Evolutionary conservation across 1,140 invertebrate species (phyloP).

Genomic region (Habropoda laboriosa): DNA sequence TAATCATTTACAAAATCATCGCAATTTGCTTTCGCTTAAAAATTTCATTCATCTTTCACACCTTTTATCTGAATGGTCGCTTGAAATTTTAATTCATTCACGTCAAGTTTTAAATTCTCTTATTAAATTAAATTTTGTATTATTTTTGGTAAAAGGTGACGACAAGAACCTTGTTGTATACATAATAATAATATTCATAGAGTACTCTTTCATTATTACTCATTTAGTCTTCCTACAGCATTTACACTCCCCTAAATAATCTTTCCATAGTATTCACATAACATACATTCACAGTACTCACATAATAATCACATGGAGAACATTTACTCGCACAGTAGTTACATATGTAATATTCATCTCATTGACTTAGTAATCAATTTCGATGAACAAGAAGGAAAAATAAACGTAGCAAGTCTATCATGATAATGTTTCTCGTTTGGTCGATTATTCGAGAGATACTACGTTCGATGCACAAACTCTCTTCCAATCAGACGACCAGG

Average conservation of each 20-base stretch:
- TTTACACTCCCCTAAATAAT: not conserved
- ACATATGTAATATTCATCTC: too few species aligned
- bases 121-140: too few species aligned
- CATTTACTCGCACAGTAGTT: too few species aligned
- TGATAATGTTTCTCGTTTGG: not conserved
- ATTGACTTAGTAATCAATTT: too few species aligned
- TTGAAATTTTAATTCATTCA: not conserved
- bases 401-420: not conserved
- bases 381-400: not conserved
- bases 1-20: not conserved
- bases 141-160: too few species aligned
- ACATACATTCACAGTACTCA: not conserved
- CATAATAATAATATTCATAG: not conserved
- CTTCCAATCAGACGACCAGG: conserved; percentile 16
- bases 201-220: not conserved
- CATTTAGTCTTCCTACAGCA: not conserved
- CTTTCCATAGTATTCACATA: not conserved
- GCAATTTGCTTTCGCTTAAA: not conserved
- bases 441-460: not conserved
- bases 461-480: not conserved
- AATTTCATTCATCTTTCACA: conserved; percentile 1
- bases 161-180: too few species aligned
- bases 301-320: not conserved
- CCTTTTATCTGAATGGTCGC: not conserved
- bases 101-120: too few species aligned